Evolutionary conservation across 2,113 vertebrate genomes (phyloP), one percentile per base, ranked within the genome.

Genomic region (Brienomyrus brachyistius): DNA sequence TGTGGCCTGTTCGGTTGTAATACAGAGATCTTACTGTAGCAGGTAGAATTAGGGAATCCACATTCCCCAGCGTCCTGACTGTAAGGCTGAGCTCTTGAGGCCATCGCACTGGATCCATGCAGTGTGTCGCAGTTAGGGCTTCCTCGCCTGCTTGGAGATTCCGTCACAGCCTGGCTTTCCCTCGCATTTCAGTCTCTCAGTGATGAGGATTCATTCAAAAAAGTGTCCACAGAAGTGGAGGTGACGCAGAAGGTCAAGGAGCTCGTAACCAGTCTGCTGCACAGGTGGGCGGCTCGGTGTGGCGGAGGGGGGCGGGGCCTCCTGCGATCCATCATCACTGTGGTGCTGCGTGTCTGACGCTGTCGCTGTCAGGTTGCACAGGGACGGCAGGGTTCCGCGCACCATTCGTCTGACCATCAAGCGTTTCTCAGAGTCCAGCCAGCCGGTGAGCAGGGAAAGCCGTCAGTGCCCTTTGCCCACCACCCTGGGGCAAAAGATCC

Each of bases 151-250:
- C 17, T 43, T 43, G 74, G 74, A 43, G 74, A 51, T 52, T n/a
- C n/a, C 27, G 9, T 54, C 27, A 19, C 7, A 86, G 8, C 23
- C 47, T 17, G 50, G 7, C 13, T 84, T 80, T 31, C 52, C 21
- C 59, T 8, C 84, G 87, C 83, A 91, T 93, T 88, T 89, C 92
- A 99, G 98, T 98, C 98, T 83, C 95, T 98, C 83, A 98, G 98
- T 90, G 96, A 98, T 91, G 98, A 99, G 95, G 98, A 99, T 91
- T 97, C 98, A 87, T 97, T 98, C 92, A 97, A 95, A 92, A 98
- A 96, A 90, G 97, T 97, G 48, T 97, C 96, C 17, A 96, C 96
- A 0, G 94, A 95, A 91, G 92, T 89, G 0, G 96, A 98, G 13
- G 97, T 96, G 70, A 92, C 94, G 90, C 92, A 92, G 50, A 98